These are phyloP conservation scores for Eupsittula cactorum DNA, from an alignment of 2,113 vertebrate genomes.

Conservation along the genomic window DNA sequence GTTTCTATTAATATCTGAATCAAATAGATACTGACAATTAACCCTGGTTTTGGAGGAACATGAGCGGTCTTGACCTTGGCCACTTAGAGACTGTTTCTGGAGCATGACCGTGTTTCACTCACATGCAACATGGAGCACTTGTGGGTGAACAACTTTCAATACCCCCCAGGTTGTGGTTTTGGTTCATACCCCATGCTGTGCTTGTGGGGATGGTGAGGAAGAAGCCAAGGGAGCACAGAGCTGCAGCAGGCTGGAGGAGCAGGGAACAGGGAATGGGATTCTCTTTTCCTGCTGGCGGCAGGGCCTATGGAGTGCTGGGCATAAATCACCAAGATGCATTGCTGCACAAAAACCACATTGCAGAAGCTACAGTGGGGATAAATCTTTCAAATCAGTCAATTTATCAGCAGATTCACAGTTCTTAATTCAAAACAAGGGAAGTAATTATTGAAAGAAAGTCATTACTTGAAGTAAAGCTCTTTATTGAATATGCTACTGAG, in stretches of 20 bases:
- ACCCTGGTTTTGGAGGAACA: neutral
- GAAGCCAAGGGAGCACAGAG: too few relatives aligned
- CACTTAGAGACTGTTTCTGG: neutral
- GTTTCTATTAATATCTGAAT: neutral
- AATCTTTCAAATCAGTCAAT: neutral
- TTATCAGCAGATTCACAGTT: neutral
- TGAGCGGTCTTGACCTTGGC: neutral
- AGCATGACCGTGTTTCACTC: fast-evolving
- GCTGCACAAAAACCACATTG: neutral
- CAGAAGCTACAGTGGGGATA: neutral
- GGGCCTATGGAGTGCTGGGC: neutral
- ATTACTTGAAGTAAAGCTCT: neutral
- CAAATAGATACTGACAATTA: neutral
- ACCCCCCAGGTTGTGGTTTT: fast-evolving
- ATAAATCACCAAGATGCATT: fast-evolving
- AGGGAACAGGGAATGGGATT: neutral
- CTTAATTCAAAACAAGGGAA: neutral
- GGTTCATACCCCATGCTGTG: fast-evolving
- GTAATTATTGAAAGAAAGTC: constrained; percentile 1
- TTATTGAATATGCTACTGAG: neutral
- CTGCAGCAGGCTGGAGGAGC: neutral
- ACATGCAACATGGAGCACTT: fast-evolving
- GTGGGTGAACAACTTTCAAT: too few relatives aligned
- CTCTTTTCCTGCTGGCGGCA: neutral
- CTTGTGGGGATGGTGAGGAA: fast-evolving